Percentiles rank a stretch among this genome's conserved stretches.
These are phyloP conservation scores for Tiliacea aurago DNA, from an alignment of 2,888 invertebrate species.

Conservation along the genomic window DNA sequence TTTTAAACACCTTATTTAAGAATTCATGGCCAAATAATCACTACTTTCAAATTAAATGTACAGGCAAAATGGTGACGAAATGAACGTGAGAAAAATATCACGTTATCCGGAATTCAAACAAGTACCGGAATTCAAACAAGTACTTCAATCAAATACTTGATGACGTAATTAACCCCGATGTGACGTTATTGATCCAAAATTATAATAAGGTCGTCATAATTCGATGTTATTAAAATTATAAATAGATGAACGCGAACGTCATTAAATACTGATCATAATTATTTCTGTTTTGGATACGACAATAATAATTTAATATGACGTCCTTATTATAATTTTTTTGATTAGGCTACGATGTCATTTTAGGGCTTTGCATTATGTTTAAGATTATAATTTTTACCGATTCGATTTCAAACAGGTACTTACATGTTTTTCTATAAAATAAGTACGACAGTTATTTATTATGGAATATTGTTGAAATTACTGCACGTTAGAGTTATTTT, in stretches of 20 bases:
- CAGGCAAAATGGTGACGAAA: not conserved
- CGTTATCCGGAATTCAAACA: conserved; percentile 29
- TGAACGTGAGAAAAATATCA: conserved; percentile 6
- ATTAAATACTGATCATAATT: too few species aligned
- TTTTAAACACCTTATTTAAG: not conserved
- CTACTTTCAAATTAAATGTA: not conserved
- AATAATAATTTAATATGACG: too few species aligned
- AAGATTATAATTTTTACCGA: not conserved
- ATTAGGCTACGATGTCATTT: too few species aligned
- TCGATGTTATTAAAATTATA: too few species aligned
- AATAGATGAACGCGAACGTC: too few species aligned
- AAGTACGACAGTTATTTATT: too few species aligned
- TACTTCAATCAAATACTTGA: conserved; percentile 2
- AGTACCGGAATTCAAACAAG: conserved; percentile 28
- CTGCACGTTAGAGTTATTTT: too few species aligned
- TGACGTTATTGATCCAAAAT: conserved; percentile 43
- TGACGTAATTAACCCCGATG: conserved; percentile 16
- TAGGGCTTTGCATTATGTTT: not conserved
- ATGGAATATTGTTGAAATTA: too few species aligned
- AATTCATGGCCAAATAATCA: not conserved
- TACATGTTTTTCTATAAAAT: not conserved
- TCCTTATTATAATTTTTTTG: too few species aligned
- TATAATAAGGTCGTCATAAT: too few species aligned
- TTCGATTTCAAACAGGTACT: not conserved
- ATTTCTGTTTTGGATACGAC: too few species aligned